Evolutionary conservation across 2,113 vertebrate genomes (phyloP).

Genomic region (Larimichthys crocea): DNA sequence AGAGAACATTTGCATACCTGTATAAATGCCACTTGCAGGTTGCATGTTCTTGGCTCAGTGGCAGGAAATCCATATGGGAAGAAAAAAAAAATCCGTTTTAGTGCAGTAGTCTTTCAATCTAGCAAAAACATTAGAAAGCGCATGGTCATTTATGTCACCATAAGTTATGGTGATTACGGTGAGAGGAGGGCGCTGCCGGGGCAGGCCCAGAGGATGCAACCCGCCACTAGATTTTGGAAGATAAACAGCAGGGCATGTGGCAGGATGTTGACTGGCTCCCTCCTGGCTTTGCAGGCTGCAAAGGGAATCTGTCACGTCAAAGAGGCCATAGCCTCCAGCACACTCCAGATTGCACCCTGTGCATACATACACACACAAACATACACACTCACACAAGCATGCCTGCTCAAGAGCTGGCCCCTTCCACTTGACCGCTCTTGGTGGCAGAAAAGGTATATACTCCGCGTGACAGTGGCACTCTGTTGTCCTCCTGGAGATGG

Average conservation of each 20-base stretch:
- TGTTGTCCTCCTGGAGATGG: conserved; percentile 73
- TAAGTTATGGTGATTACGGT: conserved; percentile 69
- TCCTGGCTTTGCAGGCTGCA: conserved; percentile 72
- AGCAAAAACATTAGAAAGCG: conserved; percentile 34
- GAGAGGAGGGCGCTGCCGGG: conserved; percentile 40
- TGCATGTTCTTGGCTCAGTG: conserved; percentile 20
- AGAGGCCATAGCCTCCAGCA: conserved; percentile 76
- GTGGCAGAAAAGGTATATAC: conserved; percentile 70
- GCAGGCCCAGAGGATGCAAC: conserved; percentile 56
- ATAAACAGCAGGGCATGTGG: conserved; percentile 74
- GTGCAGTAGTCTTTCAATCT: conserved; percentile 26
- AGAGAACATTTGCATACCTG: conserved; percentile 59
- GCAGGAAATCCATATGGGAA: conserved; percentile 17
- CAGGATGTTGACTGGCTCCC: conserved; percentile 70
- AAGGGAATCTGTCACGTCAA: conserved; percentile 78
- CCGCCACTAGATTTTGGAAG: conserved; percentile 70
- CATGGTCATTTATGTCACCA: conserved; percentile 64
- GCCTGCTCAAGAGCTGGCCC: conserved; percentile 67
- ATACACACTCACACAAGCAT: conserved; percentile 40
- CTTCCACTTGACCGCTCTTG: conserved; percentile 78
- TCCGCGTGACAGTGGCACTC: conserved; percentile 71
- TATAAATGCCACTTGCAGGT: conserved; percentile 37
- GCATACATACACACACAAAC: conserved; percentile 61
- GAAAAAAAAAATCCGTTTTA: conserved; percentile 13
- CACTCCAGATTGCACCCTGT: conserved; percentile 70